These are phyloP conservation scores for Ectobius pallidus DNA, from an alignment of 2,888 invertebrate species.

Conservation along the genomic window DNA sequence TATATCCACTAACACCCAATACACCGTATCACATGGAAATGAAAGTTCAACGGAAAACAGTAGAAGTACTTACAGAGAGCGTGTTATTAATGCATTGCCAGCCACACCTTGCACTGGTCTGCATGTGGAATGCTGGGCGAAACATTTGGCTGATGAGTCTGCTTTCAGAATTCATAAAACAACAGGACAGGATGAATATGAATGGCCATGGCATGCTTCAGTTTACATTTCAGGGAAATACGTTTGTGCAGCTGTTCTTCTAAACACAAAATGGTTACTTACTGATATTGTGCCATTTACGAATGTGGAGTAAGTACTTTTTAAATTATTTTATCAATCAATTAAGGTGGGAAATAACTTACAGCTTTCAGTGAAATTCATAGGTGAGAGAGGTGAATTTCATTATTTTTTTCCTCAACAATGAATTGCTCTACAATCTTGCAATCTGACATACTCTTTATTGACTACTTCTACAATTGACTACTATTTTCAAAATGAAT, in stretches of 20 bases:
- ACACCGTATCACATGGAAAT: too few relatives aligned
- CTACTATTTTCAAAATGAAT: too few relatives aligned
- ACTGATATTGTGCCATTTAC: slow-evolving; percentile 58
- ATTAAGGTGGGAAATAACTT: not conserved
- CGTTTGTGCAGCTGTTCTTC: slow-evolving; percentile 70
- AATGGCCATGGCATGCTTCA: slow-evolving; percentile 77
- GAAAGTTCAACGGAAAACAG: too few relatives aligned
- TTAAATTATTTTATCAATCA: not conserved
- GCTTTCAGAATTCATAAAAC: not conserved
- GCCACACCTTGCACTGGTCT: not conserved
- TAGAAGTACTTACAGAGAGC: too few relatives aligned
- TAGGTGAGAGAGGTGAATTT: not conserved
- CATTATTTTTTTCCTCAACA: too few relatives aligned
- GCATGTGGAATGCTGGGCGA: not conserved
- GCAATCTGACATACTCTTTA: too few relatives aligned
- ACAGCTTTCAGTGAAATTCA: too few relatives aligned
- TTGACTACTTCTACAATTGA: too few relatives aligned
- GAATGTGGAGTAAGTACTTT: slow-evolving; percentile 55
- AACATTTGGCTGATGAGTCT: not conserved
- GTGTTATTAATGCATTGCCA: not conserved
- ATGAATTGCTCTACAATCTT: too few relatives aligned
- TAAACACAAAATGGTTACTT: slow-evolving; percentile 71
- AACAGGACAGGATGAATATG: slow-evolving; percentile 46
- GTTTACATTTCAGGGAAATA: slow-evolving; percentile 73
- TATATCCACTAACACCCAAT: too few relatives aligned